Percentiles rank a stretch among this genome's conserved stretches.
Evolutionary conservation across 2,113 vertebrate species (phyloP).

Genomic region (Vombatus ursinus): DNA sequence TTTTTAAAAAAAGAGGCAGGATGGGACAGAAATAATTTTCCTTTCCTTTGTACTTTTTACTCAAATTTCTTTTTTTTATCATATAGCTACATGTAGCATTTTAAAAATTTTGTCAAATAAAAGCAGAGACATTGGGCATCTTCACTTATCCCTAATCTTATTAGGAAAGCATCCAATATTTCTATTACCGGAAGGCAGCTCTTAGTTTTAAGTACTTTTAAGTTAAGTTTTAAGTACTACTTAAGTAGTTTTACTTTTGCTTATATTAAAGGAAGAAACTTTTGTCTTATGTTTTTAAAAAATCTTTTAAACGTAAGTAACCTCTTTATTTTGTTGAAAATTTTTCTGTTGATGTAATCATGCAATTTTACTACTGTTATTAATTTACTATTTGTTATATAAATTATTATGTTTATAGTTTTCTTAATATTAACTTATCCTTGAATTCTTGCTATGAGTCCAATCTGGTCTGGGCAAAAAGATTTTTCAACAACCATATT

Average conservation of each 20-base stretch:
- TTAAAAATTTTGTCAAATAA: not conserved
- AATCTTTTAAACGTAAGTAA: not conserved
- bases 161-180: not conserved
- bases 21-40: not conserved
- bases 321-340: not conserved
- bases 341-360: not conserved
- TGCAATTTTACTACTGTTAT: not conserved
- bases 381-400: not conserved
- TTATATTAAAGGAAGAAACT: not conserved
- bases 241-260: too few species aligned
- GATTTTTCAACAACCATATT: not conserved
- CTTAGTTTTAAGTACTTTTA: not conserved
- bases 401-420: not conserved
- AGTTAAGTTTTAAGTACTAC: too few species aligned
- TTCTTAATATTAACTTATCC: not conserved
- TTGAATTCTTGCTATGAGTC: not conserved
- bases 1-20: not conserved
- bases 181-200: not conserved
- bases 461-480: not conserved
- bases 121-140: not conserved
- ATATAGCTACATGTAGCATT: not conserved
- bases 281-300: not conserved
- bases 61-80: not conserved
- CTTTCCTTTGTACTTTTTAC: not conserved
- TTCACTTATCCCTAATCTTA: not conserved